Evolutionary conservation across 2,797 vertebrate genomes (phyloP), one percentile per base, ranked within the genome.

Genomic region (Selene dorsalis): DNA sequence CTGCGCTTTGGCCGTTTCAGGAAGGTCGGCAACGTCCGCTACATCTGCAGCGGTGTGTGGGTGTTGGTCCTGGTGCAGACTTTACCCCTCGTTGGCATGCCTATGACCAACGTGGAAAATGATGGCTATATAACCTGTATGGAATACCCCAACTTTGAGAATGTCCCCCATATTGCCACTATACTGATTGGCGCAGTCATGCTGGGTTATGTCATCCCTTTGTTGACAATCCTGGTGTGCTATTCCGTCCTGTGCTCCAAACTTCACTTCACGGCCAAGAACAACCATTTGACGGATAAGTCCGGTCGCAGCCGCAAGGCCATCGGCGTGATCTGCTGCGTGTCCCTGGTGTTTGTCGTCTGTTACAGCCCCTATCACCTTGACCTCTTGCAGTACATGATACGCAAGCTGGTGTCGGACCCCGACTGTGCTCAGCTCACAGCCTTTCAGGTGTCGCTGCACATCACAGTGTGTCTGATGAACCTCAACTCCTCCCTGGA

Each of bases 121-220:
- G 85, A 61, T 1, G 92, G 69, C 68, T 91, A 77, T 87, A 94
- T 92, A 79, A 98, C 97, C 0, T 99, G 98, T 76, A 99, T 99
- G 97, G 98, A 99, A 89, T 99, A 99, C 69, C 97, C 98, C 72
- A 97, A 96, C 91, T 97, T 98, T 47, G 98, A 99, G 77, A 86
- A 70, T 41, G 90, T 95, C 2, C n/a, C 90, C 8, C 75, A 95
- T 52, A 93, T 99, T 5, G 96, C 96, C 26, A 67, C 82, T 72
- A 95, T 96, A 17, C 95, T 99, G 71, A 97, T 99, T 0, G 96
- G 94, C 0, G 98, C 94, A 0, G 97, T 98, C 62, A 88, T 97
- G 74, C 55, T 98, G 6, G 97, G 98, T 48, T 99, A 95, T 0
- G 39, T 95, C 41, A 32, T 98, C 70, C 98, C 97, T 0, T 76